phyloP scores from a whole-genome alignment of 1,140 invertebrate species.

The Camponotus pennsylvanicus region DNA sequence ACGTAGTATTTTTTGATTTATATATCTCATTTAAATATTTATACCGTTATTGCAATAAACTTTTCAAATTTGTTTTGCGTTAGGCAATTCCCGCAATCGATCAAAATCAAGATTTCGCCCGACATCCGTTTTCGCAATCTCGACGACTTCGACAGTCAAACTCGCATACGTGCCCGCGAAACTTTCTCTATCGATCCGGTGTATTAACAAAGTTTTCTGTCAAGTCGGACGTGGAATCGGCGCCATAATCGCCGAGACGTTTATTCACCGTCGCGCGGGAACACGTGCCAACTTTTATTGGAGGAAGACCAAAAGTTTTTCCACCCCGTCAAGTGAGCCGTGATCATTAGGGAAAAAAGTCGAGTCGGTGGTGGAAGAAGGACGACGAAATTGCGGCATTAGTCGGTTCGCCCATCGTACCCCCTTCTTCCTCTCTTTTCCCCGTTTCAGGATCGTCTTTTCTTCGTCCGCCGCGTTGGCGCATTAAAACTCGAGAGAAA shows the following conservation, averaged over 20 bases:
- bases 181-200: slow-evolving; percentile 69
- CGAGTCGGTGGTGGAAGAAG: slow-evolving; percentile 69
- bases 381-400: slow-evolving; percentile 83
- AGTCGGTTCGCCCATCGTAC: slow-evolving; percentile 50
- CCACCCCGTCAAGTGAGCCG: slow-evolving; percentile 57
- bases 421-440: background rate
- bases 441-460: slow-evolving; percentile 36
- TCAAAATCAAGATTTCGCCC: slow-evolving; percentile 24
- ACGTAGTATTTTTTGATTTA: no score
- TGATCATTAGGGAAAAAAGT: slow-evolving; percentile 79
- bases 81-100: background rate
- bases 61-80: background rate
- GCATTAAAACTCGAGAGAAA: slow-evolving; percentile 62
- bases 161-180: slow-evolving; percentile 20
- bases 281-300: slow-evolving; percentile 84
- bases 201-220: slow-evolving; percentile 75
- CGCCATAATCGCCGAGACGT: slow-evolving; percentile 82
- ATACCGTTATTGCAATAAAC: background rate
- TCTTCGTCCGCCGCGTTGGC: slow-evolving; percentile 26
- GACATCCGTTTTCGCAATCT: slow-evolving; percentile 30
- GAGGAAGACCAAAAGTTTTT: slow-evolving; percentile 83
- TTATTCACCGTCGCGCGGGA: slow-evolving; percentile 80
- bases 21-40: background rate
- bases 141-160: slow-evolving; percentile 31
- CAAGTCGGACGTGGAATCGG: slow-evolving; percentile 65